Conservation (phyloP, 2,797 vertebrate species). For the Sphaeramia orbicularis region DNA sequence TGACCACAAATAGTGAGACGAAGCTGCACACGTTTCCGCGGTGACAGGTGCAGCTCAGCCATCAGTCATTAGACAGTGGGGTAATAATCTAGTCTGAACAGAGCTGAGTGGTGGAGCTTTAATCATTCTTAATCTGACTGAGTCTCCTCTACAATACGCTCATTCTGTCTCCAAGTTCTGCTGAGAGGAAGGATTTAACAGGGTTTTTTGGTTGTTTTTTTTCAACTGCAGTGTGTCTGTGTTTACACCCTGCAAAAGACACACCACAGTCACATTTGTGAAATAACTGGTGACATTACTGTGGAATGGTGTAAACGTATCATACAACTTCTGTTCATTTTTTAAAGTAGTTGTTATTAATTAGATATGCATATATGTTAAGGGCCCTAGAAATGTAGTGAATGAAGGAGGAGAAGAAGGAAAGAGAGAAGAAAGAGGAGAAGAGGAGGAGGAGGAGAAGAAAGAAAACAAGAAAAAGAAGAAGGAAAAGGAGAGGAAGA, state of each 20-base stretch:
- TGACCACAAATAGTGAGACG: conserved; percentile 8
- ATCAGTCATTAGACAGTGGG: conserved; percentile 51
- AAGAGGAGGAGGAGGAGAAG: no score
- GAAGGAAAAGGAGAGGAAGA: no score
- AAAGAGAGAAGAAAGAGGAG: no score
- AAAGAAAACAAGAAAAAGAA: no score
- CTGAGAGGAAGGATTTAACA: conserved; percentile 50
- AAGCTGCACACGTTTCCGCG: conserved; percentile 12
- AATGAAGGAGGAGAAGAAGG: no score
- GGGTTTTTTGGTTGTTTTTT: conserved; percentile 52
- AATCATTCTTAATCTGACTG: conserved; percentile 70
- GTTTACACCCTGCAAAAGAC: conserved; percentile 19
- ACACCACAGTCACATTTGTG: conserved; percentile 32
- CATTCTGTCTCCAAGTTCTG: conserved; percentile 45
- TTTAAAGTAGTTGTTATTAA: no score
- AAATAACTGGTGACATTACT: conserved; percentile 12
- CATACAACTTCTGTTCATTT: no score
- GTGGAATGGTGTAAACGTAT: no score
- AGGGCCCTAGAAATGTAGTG: no score
- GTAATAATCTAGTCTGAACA: conserved; percentile 38
- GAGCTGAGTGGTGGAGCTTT: conserved; percentile 53
- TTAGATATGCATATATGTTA: no score
- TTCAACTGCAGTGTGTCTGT: conserved; percentile 37
- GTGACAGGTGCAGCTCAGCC: conserved; percentile 56
- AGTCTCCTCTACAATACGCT: conserved; percentile 51